Base-by-base conservation (phyloP, 2,888 invertebrate genomes). In the Drosophila mimica region DNA sequence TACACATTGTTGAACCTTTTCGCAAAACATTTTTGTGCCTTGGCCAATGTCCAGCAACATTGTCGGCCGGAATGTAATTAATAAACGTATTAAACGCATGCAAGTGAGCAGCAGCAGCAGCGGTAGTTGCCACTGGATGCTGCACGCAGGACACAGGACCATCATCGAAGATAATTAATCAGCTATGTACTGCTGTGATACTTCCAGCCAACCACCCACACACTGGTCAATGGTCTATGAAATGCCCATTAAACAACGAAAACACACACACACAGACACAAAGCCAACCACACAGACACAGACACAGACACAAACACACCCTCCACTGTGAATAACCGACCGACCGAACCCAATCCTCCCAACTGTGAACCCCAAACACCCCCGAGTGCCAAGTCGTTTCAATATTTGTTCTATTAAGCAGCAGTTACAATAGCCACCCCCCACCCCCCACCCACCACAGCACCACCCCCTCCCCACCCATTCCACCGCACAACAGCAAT, bases 11-110 rank as follows among this genome's bases (percentile, higher is more conserved):
- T 89, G 79, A 88, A 78, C 85, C 88, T 83, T 75, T 75, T 76
- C 68, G 86, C 74, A 74, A 72, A 84, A 72, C 72, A 70, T 73
- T 81, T 88, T 75, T 84, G 68, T 66, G 76, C 74, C 70, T 66
- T 54, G 76, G 73, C 70, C 70, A 54, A 40, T 59, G 78, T 61
- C 81, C 78, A 78, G 70, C 76, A 71, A 68, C 70, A 80, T 70
- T 80, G 70, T 68, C 38, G 78, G 70, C 74, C 70, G 75, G 81
- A 90, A 86, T 90, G 89, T 90, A 90, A 86, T 86, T 90, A 86
- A 86, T 90, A 90, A 86, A 88, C 83, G 86, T 84, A 85, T 85
- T 85, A 89, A 86, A 88, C 75, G 87, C 89, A 88, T 83, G 86
- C 83, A 88, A 82, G 80, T 82, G 80, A 88, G 68, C 82, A 83